Evolutionary conservation across 1,140 invertebrate genomes (phyloP).

Genomic region (Drosophila pachea): DNA sequence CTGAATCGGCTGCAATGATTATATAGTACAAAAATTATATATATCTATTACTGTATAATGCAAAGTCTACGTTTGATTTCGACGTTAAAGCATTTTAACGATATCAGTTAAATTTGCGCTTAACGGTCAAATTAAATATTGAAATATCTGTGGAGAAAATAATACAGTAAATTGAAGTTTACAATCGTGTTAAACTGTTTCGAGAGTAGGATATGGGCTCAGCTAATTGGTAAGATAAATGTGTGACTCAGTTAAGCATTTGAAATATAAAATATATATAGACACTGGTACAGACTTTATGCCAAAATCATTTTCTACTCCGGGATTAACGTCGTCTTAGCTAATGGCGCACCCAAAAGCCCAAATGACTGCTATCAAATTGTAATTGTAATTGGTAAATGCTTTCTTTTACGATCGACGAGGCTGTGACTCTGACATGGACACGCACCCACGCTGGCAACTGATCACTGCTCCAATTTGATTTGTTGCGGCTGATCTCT

Average conservation of each 20-base stretch:
- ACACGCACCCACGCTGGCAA: slow-evolving; percentile 48
- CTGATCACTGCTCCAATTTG: slow-evolving; percentile 57
- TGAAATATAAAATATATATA: too few species aligned
- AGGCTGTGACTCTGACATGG: slow-evolving; percentile 9
- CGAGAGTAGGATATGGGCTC: too few species aligned
- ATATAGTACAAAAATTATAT: neutral
- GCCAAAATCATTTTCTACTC: slow-evolving; percentile 42
- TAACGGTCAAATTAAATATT: slow-evolving; percentile 13
- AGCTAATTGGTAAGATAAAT: too few species aligned
- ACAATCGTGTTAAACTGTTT: too few species aligned
- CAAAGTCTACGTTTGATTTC: neutral
- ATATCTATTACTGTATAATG: neutral
- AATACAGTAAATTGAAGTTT: too few species aligned
- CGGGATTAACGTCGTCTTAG: slow-evolving; percentile 72
- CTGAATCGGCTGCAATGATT: slow-evolving; percentile 16
- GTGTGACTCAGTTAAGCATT: too few species aligned
- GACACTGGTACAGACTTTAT: slow-evolving; percentile 6
- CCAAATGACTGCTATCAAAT: slow-evolving; percentile 30
- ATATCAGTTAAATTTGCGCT: neutral
- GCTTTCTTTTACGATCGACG: slow-evolving; percentile 59
- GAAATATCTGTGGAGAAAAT: too few species aligned
- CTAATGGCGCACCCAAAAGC: slow-evolving; percentile 57
- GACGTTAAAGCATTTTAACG: neutral
- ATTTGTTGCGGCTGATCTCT: slow-evolving; percentile 37
- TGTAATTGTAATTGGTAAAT: slow-evolving; percentile 60